Percentiles rank a stretch among this genome's conserved stretches.
Conservation (phyloP, 2,113 vertebrate genomes). For the Romanogobio albipinnatus region DNA sequence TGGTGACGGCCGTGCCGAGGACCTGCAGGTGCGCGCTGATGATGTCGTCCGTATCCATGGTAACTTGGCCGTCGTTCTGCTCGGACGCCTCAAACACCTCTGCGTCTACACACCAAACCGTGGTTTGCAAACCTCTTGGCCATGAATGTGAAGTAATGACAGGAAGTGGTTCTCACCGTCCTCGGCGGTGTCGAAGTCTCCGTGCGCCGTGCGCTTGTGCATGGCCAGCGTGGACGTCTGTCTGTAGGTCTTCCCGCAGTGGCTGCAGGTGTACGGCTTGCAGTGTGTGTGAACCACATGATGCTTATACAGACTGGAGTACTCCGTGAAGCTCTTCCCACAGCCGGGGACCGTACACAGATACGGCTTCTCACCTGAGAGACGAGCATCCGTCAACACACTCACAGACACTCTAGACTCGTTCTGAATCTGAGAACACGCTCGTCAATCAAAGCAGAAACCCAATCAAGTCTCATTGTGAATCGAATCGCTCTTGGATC, state of each 20-base stretch:
- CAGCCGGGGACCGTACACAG: conserved; percentile 83
- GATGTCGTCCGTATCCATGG: conserved; percentile 67
- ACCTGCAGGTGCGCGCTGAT: conserved; percentile 71
- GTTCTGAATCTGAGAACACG: too few relatives aligned
- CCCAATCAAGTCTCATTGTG: too few relatives aligned
- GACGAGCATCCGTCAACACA: too few relatives aligned
- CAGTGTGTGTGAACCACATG: conserved; percentile 86
- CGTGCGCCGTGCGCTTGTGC: conserved; percentile 81
- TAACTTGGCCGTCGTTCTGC: conserved; percentile 61
- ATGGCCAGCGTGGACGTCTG: conserved; percentile 84
- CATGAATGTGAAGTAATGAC: too few relatives aligned
- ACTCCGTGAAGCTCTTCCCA: conserved; percentile 84
- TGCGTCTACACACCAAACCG: conserved; percentile 30
- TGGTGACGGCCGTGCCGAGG: conserved; percentile 73
- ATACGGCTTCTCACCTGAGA: conserved; percentile 83
- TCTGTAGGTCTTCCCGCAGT: conserved; percentile 82
- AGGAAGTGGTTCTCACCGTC: conserved; percentile 68
- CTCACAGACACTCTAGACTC: too few relatives aligned
- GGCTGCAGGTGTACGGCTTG: conserved; percentile 83
- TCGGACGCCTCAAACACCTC: conserved; percentile 63
- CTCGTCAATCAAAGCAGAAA: too few relatives aligned
- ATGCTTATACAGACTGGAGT: conserved; percentile 86
- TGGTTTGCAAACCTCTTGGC: too few relatives aligned
- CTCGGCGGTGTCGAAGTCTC: conserved; percentile 78
- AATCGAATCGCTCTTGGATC: too few relatives aligned